These are phyloP conservation scores for Pseudomyrmex sp. DNA, from an alignment of 1,140 invertebrate species.

Conservation along the genomic window DNA sequence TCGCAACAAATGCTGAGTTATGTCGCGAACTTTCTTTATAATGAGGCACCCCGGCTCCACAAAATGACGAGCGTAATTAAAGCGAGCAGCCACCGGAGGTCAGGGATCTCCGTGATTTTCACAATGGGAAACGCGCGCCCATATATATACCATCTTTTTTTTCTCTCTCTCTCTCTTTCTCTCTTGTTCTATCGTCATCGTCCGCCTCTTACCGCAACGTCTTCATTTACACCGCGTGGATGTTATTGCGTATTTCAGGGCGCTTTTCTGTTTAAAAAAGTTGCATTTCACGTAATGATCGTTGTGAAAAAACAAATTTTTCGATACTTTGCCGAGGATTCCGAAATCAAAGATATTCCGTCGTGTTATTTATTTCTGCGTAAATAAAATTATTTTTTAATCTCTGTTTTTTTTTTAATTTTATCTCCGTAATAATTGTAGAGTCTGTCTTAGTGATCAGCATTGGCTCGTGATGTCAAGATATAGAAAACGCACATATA, in stretches of 20 bases:
- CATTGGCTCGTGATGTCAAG: no score
- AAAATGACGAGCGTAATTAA: constrained; percentile 84
- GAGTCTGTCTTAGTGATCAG: no score
- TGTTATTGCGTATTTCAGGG: constrained; percentile 7
- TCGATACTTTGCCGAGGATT: no score
- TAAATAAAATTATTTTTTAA: no score
- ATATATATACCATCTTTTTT: background rate
- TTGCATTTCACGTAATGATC: background rate
- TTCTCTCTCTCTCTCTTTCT: background rate
- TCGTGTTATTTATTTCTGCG: no score
- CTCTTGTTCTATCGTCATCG: constrained; percentile 54
- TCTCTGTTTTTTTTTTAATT: no score
- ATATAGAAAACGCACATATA: background rate
- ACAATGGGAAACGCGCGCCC: constrained; percentile 74
- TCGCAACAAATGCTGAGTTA: constrained; percentile 77
- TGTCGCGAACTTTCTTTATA: constrained; percentile 82
- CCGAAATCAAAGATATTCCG: no score
- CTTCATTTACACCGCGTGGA: constrained; percentile 36
- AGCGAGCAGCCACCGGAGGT: constrained; percentile 75
- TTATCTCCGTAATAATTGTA: no score
- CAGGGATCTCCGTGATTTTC: constrained; percentile 75
- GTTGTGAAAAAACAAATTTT: background rate
- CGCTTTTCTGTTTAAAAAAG: background rate
- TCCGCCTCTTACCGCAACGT: constrained; percentile 13
- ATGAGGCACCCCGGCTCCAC: constrained; percentile 79